These are phyloP conservation scores for Platyrinchus mystaceus DNA, from an alignment of 2,797 vertebrate genomes.

Conservation along the genomic window DNA sequence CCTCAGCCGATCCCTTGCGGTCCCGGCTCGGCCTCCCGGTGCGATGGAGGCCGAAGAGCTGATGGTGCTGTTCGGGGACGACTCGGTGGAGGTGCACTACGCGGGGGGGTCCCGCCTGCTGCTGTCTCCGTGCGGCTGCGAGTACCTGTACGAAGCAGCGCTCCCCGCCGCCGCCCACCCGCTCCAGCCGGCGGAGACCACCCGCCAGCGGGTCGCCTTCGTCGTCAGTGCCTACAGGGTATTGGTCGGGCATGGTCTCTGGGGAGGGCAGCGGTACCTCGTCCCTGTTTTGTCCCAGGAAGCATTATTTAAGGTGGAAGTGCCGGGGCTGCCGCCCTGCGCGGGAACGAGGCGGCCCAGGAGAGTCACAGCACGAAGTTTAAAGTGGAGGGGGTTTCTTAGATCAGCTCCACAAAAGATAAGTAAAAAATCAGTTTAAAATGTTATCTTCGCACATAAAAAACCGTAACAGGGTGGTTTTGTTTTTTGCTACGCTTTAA, in stretches of 20 bases:
- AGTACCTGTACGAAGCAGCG: constrained; percentile 80
- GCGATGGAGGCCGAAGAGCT: not conserved
- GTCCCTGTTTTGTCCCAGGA: not conserved
- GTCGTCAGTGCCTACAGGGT: constrained; percentile 84
- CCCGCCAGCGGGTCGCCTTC: constrained; percentile 85
- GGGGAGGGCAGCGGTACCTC: not conserved
- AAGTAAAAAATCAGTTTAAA: not conserved
- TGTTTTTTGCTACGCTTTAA: rapidly evolving
- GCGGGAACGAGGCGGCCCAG: too few relatives aligned
- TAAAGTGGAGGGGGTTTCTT: rapidly evolving
- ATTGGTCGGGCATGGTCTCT: not conserved
- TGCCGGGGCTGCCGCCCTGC: not conserved
- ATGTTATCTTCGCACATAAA: rapidly evolving
- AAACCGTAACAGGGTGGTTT: not conserved
- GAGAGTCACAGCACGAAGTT: too few relatives aligned
- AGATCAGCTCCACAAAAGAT: too few relatives aligned
- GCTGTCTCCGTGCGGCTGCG: constrained; percentile 87
- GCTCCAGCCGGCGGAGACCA: constrained; percentile 67
- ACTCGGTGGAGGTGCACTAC: constrained; percentile 81
- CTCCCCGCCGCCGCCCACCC: constrained; percentile 68
- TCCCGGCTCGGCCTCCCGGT: rapidly evolving
- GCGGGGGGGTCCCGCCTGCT: constrained; percentile 75
- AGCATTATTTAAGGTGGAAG: not conserved
- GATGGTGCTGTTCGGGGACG: constrained; percentile 83
- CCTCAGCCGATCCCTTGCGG: rapidly evolving